Base-by-base conservation (phyloP, 1,140 invertebrate species). In the Eueides isabella region DNA sequence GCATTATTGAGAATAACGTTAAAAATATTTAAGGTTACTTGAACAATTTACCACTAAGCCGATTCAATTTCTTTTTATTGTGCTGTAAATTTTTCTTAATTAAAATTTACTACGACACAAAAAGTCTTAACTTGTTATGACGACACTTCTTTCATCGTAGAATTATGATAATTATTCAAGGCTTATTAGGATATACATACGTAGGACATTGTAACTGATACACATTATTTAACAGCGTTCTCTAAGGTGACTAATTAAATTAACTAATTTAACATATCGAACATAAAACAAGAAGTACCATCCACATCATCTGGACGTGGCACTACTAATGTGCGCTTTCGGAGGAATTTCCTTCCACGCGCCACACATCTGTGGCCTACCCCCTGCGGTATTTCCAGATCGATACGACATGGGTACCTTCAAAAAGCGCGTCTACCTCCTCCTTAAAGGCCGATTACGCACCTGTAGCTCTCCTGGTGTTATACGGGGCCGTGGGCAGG, bases 181-280 rank as follows among this genome's bases (percentile, higher is more conserved):
- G 68, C 70, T 80, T 76, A 78, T 80, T 78, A 80, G 65, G 63
- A 76, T 66, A 78, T 75, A 71, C 48, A 78, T 75, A 71, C 48
- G 64, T 72, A 69, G 67, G 72, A 68, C 44, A 23, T 35, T 33
- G 30, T 35, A 64, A 64, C 30, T 23, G 23, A 33, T 61, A 28
- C 19, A 35, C 31, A 64, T 6, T 64, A 35, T 64, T 64, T 26
- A 12, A 26, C 9, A 55, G 7, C 19, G 6, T 55, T 55, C 23
- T 55, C 19, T 55, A 55, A 55, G 19, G 12, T 11, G 9, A 26
- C 19, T 23, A 23, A 23, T 12, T 23, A 5, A 11, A 2, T 55
- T 55, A 55, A 55, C 23, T 55, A 55, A 55, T 26, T 55, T 23
- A 44, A 6, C 48, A 55, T 55, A 23, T 23, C n/a, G 5, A 4